phyloP scores from a whole-genome alignment of 2,888 invertebrate species.

The Drosophila mercatorum region DNA sequence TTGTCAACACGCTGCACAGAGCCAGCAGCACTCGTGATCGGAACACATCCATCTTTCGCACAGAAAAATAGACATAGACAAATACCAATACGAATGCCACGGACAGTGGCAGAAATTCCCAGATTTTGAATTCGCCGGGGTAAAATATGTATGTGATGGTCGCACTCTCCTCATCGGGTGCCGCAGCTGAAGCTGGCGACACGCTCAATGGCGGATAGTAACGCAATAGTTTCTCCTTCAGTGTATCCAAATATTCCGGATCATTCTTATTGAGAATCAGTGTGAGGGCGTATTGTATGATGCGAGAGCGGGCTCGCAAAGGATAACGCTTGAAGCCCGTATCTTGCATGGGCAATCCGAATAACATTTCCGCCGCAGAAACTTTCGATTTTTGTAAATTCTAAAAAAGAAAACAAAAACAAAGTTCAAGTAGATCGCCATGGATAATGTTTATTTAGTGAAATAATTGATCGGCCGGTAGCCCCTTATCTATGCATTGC shows the following conservation, averaged over 20 bases:
- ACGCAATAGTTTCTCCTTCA: conserved; percentile 88
- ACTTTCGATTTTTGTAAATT: conserved; percentile 93
- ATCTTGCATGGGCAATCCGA: conserved; percentile 95
- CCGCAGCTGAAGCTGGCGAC: not conserved
- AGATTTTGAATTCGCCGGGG: conserved; percentile 94
- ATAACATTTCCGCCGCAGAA: conserved; percentile 94
- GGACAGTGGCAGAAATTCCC: conserved; percentile 93
- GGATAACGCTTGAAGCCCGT: conserved; percentile 96
- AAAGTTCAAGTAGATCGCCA: conserved; percentile 16
- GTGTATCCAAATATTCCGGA: conserved; percentile 90
- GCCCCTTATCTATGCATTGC: conserved; percentile 30
- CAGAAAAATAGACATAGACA: conserved; percentile 97
- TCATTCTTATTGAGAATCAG: conserved; percentile 93
- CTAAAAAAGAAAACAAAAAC: conserved; percentile 83
- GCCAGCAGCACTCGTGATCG: conserved; percentile 88
- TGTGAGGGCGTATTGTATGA: conserved; percentile 95
- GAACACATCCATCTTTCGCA: conserved; percentile 92
- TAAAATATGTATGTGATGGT: conserved; percentile 90
- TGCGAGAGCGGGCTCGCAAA: conserved; percentile 91
- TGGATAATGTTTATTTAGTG: conserved; percentile 6
- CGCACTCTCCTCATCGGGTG: conserved; percentile 54
- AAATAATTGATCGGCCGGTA: conserved; percentile 8
- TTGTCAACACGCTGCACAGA: conserved; percentile 94
- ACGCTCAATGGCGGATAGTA: conserved; percentile 89
- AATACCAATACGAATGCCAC: conserved; percentile 94